Percentiles rank a stretch among this genome's conserved stretches.
Evolutionary conservation across 2,888 invertebrate genomes (phyloP).

Genomic region (Pristionchus mayeri): DNA sequence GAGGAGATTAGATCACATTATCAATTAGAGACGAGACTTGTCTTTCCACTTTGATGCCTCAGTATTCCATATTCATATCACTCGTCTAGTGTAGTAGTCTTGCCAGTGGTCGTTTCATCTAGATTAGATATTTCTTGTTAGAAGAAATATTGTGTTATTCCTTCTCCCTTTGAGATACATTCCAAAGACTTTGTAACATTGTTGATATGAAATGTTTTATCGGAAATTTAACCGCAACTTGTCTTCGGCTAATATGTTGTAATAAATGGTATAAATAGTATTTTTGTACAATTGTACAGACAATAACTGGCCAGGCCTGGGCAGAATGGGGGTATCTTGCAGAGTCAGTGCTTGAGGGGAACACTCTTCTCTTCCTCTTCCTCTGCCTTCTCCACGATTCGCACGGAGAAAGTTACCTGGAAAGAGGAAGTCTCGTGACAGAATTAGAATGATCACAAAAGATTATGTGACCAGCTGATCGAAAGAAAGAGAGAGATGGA

Average conservation of each 20-base stretch:
- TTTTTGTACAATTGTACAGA: constrained; percentile 17
- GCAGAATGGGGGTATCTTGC: not conserved
- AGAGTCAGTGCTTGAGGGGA: not conserved
- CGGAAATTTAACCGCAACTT: constrained; percentile 4
- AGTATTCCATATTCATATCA: constrained; percentile 1
- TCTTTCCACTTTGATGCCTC: not conserved
- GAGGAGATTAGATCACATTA: constrained; percentile 1
- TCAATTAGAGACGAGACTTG: not conserved
- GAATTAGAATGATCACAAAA: constrained; percentile 8
- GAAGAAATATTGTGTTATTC: not conserved
- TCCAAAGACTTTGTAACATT: constrained; percentile 34
- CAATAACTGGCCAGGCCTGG: not conserved
- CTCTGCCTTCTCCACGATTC: constrained; percentile 38
- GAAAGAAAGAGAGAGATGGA: too few species aligned
- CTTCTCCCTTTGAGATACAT: constrained; percentile 11
- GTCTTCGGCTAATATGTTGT: constrained; percentile 21
- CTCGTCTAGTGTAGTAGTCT: not conserved
- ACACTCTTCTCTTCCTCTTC: constrained; percentile 16
- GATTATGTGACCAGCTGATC: not conserved
- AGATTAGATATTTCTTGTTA: not conserved
- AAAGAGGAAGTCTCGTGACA: not conserved
- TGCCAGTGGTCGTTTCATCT: constrained; percentile 3
- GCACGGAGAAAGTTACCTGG: constrained; percentile 47
- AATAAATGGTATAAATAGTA: constrained; percentile 19
- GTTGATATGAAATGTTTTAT: constrained; percentile 32